A percentile compares a stretch with the other conserved stretches of the same genome.
Conservation (phyloP, 1,140 invertebrate species). For the Tachypleus tridentatus region DNA sequence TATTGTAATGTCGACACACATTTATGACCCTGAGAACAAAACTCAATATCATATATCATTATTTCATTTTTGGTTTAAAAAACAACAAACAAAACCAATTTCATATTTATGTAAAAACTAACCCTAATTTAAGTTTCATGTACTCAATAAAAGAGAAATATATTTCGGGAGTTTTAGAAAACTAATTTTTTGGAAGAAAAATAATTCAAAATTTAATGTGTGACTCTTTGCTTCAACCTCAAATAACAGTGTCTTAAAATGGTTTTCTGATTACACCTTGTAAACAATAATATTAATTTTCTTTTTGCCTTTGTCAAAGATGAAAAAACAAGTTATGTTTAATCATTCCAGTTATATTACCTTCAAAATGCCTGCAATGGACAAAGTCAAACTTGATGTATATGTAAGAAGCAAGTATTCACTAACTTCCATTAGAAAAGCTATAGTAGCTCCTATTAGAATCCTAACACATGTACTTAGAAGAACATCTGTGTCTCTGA, state of each 20-base stretch:
- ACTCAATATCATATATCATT: no score
- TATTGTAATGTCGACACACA: no score
- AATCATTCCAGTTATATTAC: constrained; percentile 39
- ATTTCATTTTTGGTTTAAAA: no score
- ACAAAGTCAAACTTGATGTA: constrained; percentile 94
- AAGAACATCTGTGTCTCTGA: constrained; percentile 30
- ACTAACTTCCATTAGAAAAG: constrained; percentile 88
- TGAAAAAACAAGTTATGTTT: constrained; percentile 2
- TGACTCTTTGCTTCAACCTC: background rate
- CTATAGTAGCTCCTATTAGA: constrained; percentile 63
- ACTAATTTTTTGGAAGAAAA: no score
- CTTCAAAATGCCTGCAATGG: constrained; percentile 93
- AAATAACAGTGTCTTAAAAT: background rate
- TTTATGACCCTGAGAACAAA: no score
- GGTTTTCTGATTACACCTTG: background rate
- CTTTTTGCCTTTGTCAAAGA: background rate
- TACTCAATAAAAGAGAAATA: no score
- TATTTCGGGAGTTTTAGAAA: no score
- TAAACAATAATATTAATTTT: background rate
- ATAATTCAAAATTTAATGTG: no score
- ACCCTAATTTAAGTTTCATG: no score
- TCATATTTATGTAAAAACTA: no score
- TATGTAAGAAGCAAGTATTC: constrained; percentile 87
- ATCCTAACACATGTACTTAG: constrained; percentile 36
- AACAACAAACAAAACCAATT: no score